Conservation (phyloP, 1,140 invertebrate species). For the Pseudomyrmex sp. region DNA sequence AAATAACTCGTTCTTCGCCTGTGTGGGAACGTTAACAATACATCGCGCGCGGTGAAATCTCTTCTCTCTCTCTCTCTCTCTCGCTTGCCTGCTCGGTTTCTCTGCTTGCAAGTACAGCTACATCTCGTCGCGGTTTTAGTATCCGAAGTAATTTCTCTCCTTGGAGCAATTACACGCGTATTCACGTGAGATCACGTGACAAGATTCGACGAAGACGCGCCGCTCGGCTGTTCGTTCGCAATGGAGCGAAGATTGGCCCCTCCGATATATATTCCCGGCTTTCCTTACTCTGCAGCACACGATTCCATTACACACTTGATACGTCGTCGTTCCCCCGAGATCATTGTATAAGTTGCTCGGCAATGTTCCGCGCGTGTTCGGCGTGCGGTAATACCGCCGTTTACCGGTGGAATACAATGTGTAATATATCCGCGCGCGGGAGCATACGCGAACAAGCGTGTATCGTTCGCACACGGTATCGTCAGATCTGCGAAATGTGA, state of each 20-base stretch:
- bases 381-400: constrained; percentile 64
- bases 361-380: constrained; percentile 12
- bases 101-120: neutral
- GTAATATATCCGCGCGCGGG: constrained; percentile 60
- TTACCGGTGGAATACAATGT: constrained; percentile 69
- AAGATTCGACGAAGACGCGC: constrained; percentile 25
- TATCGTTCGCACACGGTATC: constrained; percentile 44
- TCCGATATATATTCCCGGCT: constrained; percentile 50
- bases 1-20: neutral
- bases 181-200: constrained; percentile 45
- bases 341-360: constrained; percentile 53
- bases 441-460: neutral
- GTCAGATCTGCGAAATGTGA: constrained; percentile 74
- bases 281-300: neutral
- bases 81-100: neutral
- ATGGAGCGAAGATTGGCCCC: constrained; percentile 41
- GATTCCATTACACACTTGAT: constrained; percentile 62
- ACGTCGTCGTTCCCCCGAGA: constrained; percentile 24
- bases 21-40: constrained; percentile 9
- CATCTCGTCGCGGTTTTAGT: constrained; percentile 32
- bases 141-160: constrained; percentile 38
- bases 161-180: constrained; percentile 46
- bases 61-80: neutral
- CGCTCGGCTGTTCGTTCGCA: neutral
- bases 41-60: no score